phyloP scores from a whole-genome alignment of 2,113 vertebrate genomes.

The Leptosomus discolor region DNA sequence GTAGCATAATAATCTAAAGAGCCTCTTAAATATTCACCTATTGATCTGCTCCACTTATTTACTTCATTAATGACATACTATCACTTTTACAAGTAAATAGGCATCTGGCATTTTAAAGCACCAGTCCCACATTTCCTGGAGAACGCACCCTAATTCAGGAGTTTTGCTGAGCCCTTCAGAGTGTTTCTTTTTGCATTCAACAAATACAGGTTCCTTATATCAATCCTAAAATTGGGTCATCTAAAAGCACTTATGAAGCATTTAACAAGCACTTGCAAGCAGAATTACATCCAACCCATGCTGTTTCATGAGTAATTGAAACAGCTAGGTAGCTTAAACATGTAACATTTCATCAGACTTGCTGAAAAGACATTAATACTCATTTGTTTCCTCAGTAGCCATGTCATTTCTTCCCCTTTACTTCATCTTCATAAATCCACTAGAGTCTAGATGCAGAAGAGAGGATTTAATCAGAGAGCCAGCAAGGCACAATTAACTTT shows the following conservation, averaged over 20 bases:
- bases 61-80: not conserved
- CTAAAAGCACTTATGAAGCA: conserved; percentile 25
- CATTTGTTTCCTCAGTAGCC: conserved; percentile 21
- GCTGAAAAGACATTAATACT: conserved; percentile 25
- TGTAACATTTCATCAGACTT: not conserved
- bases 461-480: conserved; percentile 19
- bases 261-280: conserved; percentile 12
- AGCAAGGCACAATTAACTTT: conserved; percentile 18
- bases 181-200: not conserved
- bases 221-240: not conserved
- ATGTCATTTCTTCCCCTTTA: conserved; percentile 16
- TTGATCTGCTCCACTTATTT: conserved; percentile 24
- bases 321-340: conserved; percentile 28
- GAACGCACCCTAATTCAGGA: not conserved
- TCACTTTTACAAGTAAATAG: not conserved
- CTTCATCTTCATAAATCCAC: conserved; percentile 45
- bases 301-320: conserved; percentile 41
- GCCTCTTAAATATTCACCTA: conserved; percentile 34
- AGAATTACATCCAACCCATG: conserved; percentile 23
- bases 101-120: not conserved
- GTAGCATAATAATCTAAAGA: conserved; percentile 25
- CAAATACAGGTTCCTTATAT: not conserved
- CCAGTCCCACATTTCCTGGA: not conserved
- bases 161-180: not conserved
- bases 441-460: conserved; percentile 11